A percentile compares a stretch with the other conserved stretches of the same genome.
These are phyloP conservation scores for Drepanosiphum platanoidis DNA, from an alignment of 2,888 invertebrate species.

Conservation along the genomic window DNA sequence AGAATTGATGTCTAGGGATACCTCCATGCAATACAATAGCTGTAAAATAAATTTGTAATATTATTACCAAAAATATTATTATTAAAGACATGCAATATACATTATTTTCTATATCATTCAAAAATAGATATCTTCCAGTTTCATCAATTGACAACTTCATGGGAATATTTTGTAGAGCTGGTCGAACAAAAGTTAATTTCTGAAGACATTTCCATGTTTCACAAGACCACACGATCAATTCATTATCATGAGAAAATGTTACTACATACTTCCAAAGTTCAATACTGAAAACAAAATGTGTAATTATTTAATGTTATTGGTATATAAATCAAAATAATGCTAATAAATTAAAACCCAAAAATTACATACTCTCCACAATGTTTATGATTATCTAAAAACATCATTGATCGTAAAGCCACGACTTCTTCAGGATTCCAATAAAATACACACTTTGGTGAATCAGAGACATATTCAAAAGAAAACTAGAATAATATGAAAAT, in stretches of 20 bases:
- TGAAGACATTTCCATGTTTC: constrained; percentile 95
- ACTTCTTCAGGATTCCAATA: constrained; percentile 35
- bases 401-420: constrained; percentile 20
- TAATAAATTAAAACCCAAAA: constrained; percentile 65
- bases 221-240: constrained; percentile 93
- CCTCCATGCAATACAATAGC: constrained; percentile 83
- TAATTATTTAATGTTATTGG: not conserved
- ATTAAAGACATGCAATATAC: constrained; percentile 67
- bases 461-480: not conserved
- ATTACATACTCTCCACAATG: constrained; percentile 45
- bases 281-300: constrained; percentile 68
- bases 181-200: constrained; percentile 77
- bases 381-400: constrained; percentile 54
- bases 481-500: constrained; percentile 34
- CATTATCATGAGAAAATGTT: constrained; percentile 90
- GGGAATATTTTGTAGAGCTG: constrained; percentile 67
- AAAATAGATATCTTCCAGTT: constrained; percentile 84
- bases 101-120: constrained; percentile 87
- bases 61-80: not conserved
- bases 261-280: constrained; percentile 96
- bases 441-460: constrained; percentile 22
- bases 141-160: constrained; percentile 86
- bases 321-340: not conserved
- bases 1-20: constrained; percentile 71
- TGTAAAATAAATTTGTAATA: constrained; percentile 64